Evolutionary conservation across 2,888 invertebrate genomes (phyloP).

Genomic region (Strigamia maritima): DNA sequence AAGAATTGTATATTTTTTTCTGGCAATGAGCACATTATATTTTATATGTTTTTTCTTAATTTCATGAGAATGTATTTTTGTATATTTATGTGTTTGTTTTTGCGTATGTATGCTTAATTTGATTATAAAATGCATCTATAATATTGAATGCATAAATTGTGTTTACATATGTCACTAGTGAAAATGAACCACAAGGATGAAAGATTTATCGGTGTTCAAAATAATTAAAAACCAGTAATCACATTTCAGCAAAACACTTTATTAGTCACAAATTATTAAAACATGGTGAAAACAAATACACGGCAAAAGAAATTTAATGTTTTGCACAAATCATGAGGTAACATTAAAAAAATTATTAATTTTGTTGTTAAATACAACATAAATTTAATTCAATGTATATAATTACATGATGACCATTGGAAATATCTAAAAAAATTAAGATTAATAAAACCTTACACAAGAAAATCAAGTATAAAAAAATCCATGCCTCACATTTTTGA

Average conservation of each 20-base stretch:
- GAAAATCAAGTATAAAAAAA: not conserved
- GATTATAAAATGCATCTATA: no score
- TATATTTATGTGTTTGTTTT: no score
- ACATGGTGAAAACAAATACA: not conserved
- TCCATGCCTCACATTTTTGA: not conserved
- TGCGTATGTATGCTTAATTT: no score
- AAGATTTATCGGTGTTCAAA: no score
- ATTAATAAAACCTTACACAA: constrained; percentile 9
- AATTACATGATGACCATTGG: constrained; percentile 5
- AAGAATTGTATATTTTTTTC: no score
- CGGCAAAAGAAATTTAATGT: not conserved
- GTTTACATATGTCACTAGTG: no score
- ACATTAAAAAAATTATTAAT: constrained; percentile 2
- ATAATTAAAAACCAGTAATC: no score
- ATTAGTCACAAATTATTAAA: constrained; percentile 5
- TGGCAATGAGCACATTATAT: no score
- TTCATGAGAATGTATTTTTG: no score
- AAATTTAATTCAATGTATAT: not conserved
- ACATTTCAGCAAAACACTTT: not conserved
- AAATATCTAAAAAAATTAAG: not conserved
- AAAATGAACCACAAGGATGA: no score
- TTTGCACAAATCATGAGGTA: not conserved
- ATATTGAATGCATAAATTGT: no score
- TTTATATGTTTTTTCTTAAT: no score
- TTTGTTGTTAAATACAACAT: not conserved